A percentile compares a stretch with the other conserved stretches of the same genome.
Conservation (phyloP, 1,140 invertebrate species). For the Bombus confusus region DNA sequence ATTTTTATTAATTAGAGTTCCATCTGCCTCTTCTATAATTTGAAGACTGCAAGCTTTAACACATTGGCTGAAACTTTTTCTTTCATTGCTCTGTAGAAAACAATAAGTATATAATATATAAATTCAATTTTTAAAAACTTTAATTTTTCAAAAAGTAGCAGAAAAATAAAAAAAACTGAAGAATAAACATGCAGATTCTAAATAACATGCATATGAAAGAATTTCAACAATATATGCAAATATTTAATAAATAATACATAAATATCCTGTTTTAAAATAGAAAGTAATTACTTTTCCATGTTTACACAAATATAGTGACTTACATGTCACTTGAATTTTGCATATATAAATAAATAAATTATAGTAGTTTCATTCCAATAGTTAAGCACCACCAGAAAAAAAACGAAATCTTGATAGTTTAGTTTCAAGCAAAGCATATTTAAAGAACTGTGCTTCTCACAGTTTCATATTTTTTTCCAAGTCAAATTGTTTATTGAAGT, state of each 20-base stretch:
- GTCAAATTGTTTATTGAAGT: background rate
- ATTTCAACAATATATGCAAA: background rate
- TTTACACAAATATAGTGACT: background rate
- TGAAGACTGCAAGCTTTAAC: background rate
- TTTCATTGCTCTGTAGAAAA: conserved; percentile 40
- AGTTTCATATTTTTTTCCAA: conserved; percentile 3
- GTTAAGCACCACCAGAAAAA: background rate
- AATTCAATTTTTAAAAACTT: conserved; percentile 69
- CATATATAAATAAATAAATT: conserved; percentile 6
- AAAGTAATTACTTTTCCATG: background rate
- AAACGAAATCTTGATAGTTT: background rate
- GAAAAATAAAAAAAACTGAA: background rate
- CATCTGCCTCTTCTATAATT: background rate
- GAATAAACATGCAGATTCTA: background rate
- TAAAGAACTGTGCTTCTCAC: conserved; percentile 6
- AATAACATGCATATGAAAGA: background rate
- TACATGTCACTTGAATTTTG: background rate
- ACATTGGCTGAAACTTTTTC: conserved; percentile 25
- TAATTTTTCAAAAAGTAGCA: background rate
- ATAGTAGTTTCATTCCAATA: background rate
- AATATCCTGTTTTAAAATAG: background rate
- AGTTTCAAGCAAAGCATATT: background rate
- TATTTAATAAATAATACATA: background rate
- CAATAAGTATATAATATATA: conserved; percentile 71
- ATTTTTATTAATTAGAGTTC: background rate